Base-by-base conservation (phyloP, 2,888 invertebrate genomes). In the Orchesella flavescens region DNA sequence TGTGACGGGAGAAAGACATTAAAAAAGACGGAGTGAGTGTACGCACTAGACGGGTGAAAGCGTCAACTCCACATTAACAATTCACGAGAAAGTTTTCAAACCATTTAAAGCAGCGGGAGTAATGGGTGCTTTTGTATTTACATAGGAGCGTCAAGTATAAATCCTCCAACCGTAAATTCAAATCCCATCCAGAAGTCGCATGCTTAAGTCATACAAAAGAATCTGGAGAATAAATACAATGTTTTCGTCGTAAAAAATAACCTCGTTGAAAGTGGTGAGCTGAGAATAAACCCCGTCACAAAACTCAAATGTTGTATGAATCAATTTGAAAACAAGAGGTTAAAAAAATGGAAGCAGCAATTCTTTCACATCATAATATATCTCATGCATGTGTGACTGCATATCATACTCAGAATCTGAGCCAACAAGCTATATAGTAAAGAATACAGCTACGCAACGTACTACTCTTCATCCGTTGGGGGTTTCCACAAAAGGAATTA, bases 41-140 rank as follows among this genome's bases (percentile, higher is more conserved):
- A 49, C 49, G 34, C 66, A 68, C 63, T n/a, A 7, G 24, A 43
- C 10, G 9, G 9, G 46, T 21, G 63, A 72, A 63, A 59, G 44
- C 44, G 61, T 57, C 17, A 43, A 73, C 43, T 13, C n/a, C 5
- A 19, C 65, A 75, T 75, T 75, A 75, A 75, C 75, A 49, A 75
- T 75, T 75, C 75, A 65, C 12, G 21, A 55, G 24, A 19, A 74
- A 74, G 74, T 74, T 74, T 74, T 74, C 74, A 23, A 75, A 65
- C 53, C 75, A 75, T 75, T 75, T 75, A 75, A 24, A 23, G 23
- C 65, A 49, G 24, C 24, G 24, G 19, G 17, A n/a, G 34, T 63
- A 75, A 65, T 63, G 43, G 21, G 55, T 57, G 59, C 13, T 13
- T 49, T 3, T 15, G 13, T 24, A 24, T 24, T 19, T 19, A 59